Conservation (phyloP, 2,888 invertebrate genomes). For the Philopedon plagiatum region DNA sequence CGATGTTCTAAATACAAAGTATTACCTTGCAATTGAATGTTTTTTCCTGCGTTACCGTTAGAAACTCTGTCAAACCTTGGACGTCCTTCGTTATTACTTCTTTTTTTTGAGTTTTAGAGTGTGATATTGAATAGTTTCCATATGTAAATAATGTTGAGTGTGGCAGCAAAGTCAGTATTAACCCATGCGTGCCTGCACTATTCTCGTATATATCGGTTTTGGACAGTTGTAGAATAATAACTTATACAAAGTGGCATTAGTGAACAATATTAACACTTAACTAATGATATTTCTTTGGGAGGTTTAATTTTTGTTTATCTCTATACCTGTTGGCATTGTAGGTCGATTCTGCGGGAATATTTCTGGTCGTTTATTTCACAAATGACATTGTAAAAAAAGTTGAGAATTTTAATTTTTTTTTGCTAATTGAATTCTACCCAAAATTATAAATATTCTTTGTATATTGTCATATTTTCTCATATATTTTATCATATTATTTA, state of each 20-base stretch:
- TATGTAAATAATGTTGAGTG: constrained; percentile 64
- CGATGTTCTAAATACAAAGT: constrained; percentile 9
- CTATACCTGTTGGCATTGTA: too few relatives aligned
- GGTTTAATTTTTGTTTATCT: too few relatives aligned
- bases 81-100: background rate
- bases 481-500: too few relatives aligned
- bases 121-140: constrained; percentile 46
- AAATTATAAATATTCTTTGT: too few relatives aligned
- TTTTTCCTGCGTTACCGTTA: constrained; percentile 60
- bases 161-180: constrained; percentile 68
- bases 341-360: too few relatives aligned
- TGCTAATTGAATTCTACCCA: too few relatives aligned
- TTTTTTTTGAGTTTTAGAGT: constrained; percentile 37
- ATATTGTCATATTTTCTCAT: too few relatives aligned
- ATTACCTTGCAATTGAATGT: constrained; percentile 59
- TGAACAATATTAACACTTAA: too few relatives aligned
- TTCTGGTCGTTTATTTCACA: too few relatives aligned
- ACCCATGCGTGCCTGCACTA: constrained; percentile 67
- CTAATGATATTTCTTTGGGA: too few relatives aligned
- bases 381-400: too few relatives aligned
- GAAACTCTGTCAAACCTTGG: constrained; percentile 17
- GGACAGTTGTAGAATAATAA: constrained; percentile 21
- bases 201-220: constrained; percentile 49
- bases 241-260: background rate
- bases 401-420: too few relatives aligned